Evolutionary conservation across 2,888 invertebrate genomes (phyloP), one percentile per base, ranked within the genome.

Genomic region (Brachyopa scutellaris): DNA sequence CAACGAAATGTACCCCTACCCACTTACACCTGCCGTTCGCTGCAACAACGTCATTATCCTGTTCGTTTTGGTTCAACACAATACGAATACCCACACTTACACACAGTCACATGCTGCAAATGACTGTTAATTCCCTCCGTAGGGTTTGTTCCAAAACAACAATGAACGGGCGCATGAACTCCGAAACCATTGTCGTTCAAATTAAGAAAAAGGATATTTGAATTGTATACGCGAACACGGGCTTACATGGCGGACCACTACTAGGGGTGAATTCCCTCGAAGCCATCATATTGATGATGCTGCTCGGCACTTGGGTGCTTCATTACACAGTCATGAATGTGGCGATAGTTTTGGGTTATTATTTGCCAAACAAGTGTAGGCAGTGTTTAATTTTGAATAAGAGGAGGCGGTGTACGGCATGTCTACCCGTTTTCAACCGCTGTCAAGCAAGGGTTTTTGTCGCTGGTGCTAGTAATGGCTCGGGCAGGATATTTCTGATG

Each of bases 191-290:
- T 80, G 76, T 55, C 55, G 80, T 80, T 80, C 49, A 74, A 69
- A 80, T 80, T 74, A 80, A 80, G 74, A 74, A 80, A 79, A 76
- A 59, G 69, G 62, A 76, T 69, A 64, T 80, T 74, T 64, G 69
- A 76, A 80, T 57, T 57, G 69, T 26, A n/a, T n/a, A 62, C 69
- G 57, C 47, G 26, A 36, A 53, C 55, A 76, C 36, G 47, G 9
- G 45, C 45, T 73, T 33, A 55, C 51, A 62, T 33, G 31, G 8
- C 45, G 26, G 26, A 42, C 47, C 47, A 64, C 55, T 40, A 61
- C 38, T 49, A 49, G 33, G 11, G 45, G 38, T 36, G 13, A 26
- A 62, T 47, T 23, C 40, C n/a, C 57, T 17, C 36, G 31, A 62
- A 57, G 42, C 69, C 23, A 69, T 69, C 38, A 42, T 64, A 80